phyloP scores from a whole-genome alignment of 2,888 invertebrate genomes.

The Odontocerum albicorne region DNA sequence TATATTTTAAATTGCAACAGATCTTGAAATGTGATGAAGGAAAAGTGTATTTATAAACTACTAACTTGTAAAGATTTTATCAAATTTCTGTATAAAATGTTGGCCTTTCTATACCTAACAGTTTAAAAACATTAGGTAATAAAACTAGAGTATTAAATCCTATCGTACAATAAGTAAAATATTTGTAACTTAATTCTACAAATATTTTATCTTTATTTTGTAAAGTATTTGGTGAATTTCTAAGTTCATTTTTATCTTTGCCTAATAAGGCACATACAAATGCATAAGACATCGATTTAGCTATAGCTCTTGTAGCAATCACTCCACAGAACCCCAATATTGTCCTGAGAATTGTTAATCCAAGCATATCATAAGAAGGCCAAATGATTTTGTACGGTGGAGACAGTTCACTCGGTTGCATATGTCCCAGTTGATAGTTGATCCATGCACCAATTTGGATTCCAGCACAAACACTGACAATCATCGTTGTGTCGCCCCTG shows the following conservation, averaged over 20 bases:
- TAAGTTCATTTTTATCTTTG: constrained; percentile 66
- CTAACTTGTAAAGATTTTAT: neutral
- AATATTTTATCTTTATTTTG: constrained; percentile 72
- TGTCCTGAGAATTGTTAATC: constrained; percentile 67
- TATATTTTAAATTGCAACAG: no score
- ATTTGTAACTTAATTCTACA: constrained; percentile 83
- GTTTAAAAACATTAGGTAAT: constrained; percentile 75
- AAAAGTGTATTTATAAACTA: no score
- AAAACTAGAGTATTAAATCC: constrained; percentile 78
- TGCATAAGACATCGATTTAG: constrained; percentile 70
- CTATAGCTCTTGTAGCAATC: constrained; percentile 65
- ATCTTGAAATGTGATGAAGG: no score
- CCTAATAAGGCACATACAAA: constrained; percentile 70
- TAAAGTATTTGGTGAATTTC: constrained; percentile 64
- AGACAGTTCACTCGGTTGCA: constrained; percentile 58
- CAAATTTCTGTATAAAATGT: constrained; percentile 79
- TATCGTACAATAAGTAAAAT: constrained; percentile 76
- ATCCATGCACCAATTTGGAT: constrained; percentile 81
- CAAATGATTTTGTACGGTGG: constrained; percentile 79
- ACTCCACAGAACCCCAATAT: constrained; percentile 76
- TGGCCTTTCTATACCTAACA: constrained; percentile 75
- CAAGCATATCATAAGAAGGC: constrained; percentile 75
- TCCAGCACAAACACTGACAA: constrained; percentile 80
- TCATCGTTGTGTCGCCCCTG: constrained; percentile 89
- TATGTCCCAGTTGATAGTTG: constrained; percentile 77